These are phyloP conservation scores for Heterochromis multidens DNA, from an alignment of 2,113 vertebrate species.

Conservation along the genomic window DNA sequence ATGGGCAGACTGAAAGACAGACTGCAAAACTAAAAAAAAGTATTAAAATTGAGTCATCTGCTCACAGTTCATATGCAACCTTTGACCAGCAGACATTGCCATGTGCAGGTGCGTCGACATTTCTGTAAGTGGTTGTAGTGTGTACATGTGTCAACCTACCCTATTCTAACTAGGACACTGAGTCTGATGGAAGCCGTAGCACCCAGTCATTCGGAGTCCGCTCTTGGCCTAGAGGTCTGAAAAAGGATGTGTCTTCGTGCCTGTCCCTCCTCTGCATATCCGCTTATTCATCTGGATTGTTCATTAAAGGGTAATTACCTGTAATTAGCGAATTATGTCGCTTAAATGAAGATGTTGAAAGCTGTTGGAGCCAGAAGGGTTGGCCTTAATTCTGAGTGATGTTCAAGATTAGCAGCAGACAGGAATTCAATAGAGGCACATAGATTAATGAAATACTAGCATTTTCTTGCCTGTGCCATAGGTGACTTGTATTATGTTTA, in stretches of 20 bases:
- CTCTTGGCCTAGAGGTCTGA: constrained; percentile 28
- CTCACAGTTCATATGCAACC: not conserved
- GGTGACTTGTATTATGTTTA: constrained; percentile 46
- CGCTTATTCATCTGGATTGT: constrained; percentile 62
- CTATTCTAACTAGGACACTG: not conserved
- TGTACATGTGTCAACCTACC: not conserved
- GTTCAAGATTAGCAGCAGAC: constrained; percentile 55
- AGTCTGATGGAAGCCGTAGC: not conserved
- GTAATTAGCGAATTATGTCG: constrained; percentile 76
- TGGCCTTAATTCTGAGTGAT: constrained; percentile 67
- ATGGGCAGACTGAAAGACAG: not conserved
- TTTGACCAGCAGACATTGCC: not conserved
- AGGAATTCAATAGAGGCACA: constrained; percentile 44
- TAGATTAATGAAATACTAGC: constrained; percentile 44
- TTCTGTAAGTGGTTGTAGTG: not conserved
- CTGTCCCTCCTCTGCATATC: constrained; percentile 59
- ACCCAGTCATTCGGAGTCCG: not conserved
- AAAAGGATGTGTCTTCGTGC: constrained; percentile 36
- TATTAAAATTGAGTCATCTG: not conserved
- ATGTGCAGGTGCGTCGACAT: not conserved
- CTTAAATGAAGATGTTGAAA: constrained; percentile 71
- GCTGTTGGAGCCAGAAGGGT: constrained; percentile 58
- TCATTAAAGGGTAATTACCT: constrained; percentile 75
- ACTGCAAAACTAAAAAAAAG: not conserved
- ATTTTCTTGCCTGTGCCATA: not conserved